phyloP scores from a whole-genome alignment of 2,888 invertebrate species.

The Cybosia mesomella region DNA sequence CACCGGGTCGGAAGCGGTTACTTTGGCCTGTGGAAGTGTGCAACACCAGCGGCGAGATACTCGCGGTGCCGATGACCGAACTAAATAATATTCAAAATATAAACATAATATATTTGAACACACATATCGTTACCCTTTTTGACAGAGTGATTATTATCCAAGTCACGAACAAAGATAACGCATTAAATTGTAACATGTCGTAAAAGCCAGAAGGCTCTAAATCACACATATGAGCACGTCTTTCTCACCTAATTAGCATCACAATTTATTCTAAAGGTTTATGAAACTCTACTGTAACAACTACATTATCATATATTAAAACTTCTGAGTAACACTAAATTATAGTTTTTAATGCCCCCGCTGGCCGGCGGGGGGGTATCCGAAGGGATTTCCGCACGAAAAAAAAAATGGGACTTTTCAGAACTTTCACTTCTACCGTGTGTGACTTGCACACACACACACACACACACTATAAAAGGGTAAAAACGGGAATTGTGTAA shows the following conservation, averaged over 20 bases:
- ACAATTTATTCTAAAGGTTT: conserved; percentile 18
- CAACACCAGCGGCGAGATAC: too few relatives aligned
- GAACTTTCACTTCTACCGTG: too few relatives aligned
- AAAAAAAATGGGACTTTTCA: too few relatives aligned
- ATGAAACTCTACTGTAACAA: conserved; percentile 8
- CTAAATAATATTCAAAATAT: background rate
- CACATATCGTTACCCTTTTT: background rate
- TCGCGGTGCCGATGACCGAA: background rate
- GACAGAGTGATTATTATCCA: background rate
- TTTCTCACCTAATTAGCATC: conserved; percentile 4
- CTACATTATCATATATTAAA: conserved; percentile 6
- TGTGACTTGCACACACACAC: too few relatives aligned
- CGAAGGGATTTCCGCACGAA: too few relatives aligned
- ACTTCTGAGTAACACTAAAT: background rate
- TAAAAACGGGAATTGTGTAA: too few relatives aligned
- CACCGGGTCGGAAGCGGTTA: too few relatives aligned
- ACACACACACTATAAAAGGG: too few relatives aligned
- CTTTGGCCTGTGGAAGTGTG: too few relatives aligned
- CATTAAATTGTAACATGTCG: conserved; percentile 6
- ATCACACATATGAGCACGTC: background rate
- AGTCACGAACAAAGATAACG: background rate
- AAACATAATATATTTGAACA: background rate
- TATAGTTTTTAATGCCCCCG: background rate
- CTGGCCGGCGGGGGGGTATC: too few relatives aligned
- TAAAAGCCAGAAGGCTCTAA: background rate